These are phyloP conservation scores for Odiellus spinosus DNA, from an alignment of 2,888 invertebrate genomes.

Conservation along the genomic window DNA sequence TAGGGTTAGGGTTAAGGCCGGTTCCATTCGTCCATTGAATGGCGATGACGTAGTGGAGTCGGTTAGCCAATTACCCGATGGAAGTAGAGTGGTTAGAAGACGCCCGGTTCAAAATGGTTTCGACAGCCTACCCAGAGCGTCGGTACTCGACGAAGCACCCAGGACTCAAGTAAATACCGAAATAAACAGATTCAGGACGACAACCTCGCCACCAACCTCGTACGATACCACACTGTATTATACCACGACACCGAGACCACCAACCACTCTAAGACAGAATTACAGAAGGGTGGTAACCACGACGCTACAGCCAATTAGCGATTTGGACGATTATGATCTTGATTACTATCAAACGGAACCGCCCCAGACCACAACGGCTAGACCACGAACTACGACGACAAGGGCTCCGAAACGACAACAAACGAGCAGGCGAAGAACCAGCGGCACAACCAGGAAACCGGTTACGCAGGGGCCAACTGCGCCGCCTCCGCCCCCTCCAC, in stretches of 20 bases:
- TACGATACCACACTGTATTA: background rate
- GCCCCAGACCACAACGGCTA: conserved; percentile 9
- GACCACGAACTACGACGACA: conserved; percentile 22
- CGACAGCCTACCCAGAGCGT: no score
- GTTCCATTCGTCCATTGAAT: background rate
- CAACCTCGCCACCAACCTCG: background rate
- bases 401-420: background rate
- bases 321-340: no score
- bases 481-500: conserved; percentile 3
- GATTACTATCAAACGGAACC: no score
- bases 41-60: no score
- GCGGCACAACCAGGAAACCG: background rate
- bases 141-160: no score
- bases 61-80: no score
- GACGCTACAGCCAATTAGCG: background rate
- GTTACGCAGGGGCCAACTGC: background rate
- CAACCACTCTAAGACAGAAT: background rate
- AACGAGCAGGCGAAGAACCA: background rate
- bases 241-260: background rate
- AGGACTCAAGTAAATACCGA: no score
- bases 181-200: no score
- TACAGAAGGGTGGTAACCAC: conserved; percentile 4
- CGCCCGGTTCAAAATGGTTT: no score
- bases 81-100: no score
- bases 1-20: background rate